phyloP scores from a whole-genome alignment of 2,888 invertebrate genomes.

The Cephus spinipes region DNA sequence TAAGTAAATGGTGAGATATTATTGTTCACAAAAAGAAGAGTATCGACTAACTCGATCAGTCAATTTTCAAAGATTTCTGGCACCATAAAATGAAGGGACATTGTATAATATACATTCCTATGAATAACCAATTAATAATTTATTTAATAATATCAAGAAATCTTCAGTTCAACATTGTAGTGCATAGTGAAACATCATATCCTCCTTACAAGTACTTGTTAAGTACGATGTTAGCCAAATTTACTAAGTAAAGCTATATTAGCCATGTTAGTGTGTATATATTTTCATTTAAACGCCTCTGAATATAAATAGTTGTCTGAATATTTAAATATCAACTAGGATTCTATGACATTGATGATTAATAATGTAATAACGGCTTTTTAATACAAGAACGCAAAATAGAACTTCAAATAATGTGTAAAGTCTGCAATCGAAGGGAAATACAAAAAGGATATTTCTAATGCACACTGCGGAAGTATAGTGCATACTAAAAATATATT shows the following conservation, averaged over 20 bases:
- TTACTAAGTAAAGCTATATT: constrained; percentile 9
- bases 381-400: neutral
- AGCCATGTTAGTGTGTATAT: neutral
- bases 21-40: constrained; percentile 3
- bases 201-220: neutral
- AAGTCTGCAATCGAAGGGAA: neutral
- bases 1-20: neutral
- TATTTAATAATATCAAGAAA: constrained; percentile 21
- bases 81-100: neutral
- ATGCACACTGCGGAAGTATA: neutral
- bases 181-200: constrained; percentile 11
- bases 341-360: neutral
- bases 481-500: neutral
- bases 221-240: constrained; percentile 20
- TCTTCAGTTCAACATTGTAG: constrained; percentile 21
- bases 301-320: neutral
- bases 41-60: neutral
- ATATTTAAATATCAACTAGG: neutral
- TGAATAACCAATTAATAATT: constrained; percentile 19
- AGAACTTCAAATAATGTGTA: neutral
- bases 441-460: neutral
- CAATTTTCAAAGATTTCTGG: constrained; percentile 4
- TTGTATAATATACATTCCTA: constrained; percentile 13
- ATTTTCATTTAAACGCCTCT: neutral
- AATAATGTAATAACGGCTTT: neutral